Evolutionary conservation across 2,113 vertebrate genomes (phyloP).

Genomic region (Bufo bufo): DNA sequence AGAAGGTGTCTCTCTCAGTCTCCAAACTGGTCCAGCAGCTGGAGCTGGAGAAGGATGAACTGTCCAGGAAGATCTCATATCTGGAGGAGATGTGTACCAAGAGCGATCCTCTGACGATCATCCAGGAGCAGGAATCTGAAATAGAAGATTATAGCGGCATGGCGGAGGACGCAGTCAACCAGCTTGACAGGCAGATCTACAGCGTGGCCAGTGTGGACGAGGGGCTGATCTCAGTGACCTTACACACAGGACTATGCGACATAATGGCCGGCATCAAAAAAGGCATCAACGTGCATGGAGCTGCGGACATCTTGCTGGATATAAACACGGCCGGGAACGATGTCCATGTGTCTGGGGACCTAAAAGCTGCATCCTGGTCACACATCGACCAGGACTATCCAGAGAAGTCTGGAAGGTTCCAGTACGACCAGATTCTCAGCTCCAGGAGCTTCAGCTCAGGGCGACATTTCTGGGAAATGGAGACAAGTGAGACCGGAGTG

Average conservation of each 20-base stretch:
- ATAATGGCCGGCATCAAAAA: not conserved
- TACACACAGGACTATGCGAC: not conserved
- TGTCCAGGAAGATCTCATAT: not conserved
- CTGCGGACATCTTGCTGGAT: not conserved
- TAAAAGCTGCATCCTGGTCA: not conserved
- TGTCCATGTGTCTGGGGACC: not conserved
- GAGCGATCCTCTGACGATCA: not conserved
- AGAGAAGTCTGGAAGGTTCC: not conserved
- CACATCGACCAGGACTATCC: not conserved
- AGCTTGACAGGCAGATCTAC: not conserved
- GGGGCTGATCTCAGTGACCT: not conserved
- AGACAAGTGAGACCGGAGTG: conserved; percentile 2
- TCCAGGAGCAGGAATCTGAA: not conserved
- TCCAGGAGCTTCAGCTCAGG: not conserved
- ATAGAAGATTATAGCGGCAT: not conserved
- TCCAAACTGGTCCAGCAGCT: conserved; percentile 2
- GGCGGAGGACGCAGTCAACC: not conserved
- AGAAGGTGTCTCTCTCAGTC: not conserved
- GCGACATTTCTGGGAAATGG: not conserved
- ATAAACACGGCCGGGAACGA: not conserved
- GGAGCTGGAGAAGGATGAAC: not conserved
- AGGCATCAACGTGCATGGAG: not conserved
- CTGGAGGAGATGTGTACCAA: not conserved
- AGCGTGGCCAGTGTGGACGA: not conserved
- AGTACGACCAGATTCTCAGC: not conserved